phyloP scores from a whole-genome alignment of 1,140 invertebrate genomes.

The Adelges cooleyi region DNA sequence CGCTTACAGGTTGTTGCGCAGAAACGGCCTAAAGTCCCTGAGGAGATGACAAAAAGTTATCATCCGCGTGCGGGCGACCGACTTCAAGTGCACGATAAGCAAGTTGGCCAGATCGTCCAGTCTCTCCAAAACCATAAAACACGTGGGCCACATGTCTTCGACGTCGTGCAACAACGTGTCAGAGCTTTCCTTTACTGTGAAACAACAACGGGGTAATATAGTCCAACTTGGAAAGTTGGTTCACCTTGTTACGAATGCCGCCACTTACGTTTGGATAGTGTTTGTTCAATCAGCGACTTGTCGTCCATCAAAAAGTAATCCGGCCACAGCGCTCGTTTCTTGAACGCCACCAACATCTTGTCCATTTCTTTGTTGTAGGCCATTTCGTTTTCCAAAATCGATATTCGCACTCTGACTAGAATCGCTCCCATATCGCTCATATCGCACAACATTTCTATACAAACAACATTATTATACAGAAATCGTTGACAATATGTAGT shows the following conservation, averaged over 20 bases:
- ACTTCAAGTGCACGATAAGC: conserved; percentile 3
- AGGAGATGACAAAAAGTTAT: conserved; percentile 16
- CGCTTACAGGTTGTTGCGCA: conserved; percentile 4
- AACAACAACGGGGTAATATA: not conserved
- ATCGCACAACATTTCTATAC: not conserved
- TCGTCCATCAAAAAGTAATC: conserved; percentile 18
- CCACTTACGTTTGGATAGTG: not conserved
- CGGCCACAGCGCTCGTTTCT: conserved; percentile 12
- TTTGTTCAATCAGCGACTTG: conserved; percentile 22
- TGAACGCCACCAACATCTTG: conserved; percentile 11
- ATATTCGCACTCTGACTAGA: conserved; percentile 11
- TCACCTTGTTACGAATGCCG: too few relatives aligned
- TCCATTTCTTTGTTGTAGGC: conserved; percentile 21
- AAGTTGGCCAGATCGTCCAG: conserved; percentile 13
- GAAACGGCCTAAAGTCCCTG: conserved; percentile 12
- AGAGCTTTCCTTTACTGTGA: conserved; percentile 20
- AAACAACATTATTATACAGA: not conserved
- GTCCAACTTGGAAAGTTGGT: too few relatives aligned
- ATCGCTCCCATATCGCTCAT: not conserved
- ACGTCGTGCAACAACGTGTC: conserved; percentile 16
- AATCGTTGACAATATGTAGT: not conserved
- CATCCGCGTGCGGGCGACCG: conserved; percentile 9
- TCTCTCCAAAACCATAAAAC: not conserved
- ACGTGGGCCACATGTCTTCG: conserved; percentile 4
- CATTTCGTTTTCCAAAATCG: conserved; percentile 22